phyloP scores from a whole-genome alignment of 1,140 invertebrate genomes.

The Leptinotarsa undecemlineata region DNA sequence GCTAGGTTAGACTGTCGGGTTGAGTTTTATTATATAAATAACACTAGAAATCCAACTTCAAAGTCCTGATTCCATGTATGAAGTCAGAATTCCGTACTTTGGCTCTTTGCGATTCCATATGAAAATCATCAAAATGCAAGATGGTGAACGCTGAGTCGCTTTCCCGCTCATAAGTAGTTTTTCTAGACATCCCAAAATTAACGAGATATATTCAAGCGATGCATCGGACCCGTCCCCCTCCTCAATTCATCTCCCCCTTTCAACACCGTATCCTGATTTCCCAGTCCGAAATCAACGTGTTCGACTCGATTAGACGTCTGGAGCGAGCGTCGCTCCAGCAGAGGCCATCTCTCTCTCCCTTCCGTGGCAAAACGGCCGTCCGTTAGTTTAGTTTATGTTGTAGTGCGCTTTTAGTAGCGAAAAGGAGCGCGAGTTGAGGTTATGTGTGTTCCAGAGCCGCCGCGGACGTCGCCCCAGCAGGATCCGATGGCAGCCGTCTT shows the following conservation, averaged over 20 bases:
- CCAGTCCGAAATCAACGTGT: neutral
- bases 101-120: too few species aligned
- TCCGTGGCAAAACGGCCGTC: neutral
- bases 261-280: neutral
- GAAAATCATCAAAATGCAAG: too few species aligned
- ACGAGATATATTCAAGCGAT: too few species aligned
- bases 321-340: neutral
- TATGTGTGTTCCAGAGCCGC: slow-evolving; percentile 64
- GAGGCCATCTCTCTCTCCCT: neutral
- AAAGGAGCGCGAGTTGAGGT: slow-evolving; percentile 19
- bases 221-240: too few species aligned
- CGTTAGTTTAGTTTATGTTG: slow-evolving; percentile 2
- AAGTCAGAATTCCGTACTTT: too few species aligned
- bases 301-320: slow-evolving; percentile 1
- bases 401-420: neutral
- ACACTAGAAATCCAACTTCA: too few species aligned
- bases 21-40: too few species aligned
- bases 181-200: too few species aligned
- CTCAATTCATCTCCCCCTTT: neutral
- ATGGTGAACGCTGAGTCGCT: too few species aligned
- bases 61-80: too few species aligned
- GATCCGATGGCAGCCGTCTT: slow-evolving; percentile 62
- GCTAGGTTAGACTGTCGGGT: too few species aligned
- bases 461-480: slow-evolving; percentile 71
- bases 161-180: too few species aligned